Base-by-base conservation (phyloP, 1,140 invertebrate genomes). In the Homarus americanus region DNA sequence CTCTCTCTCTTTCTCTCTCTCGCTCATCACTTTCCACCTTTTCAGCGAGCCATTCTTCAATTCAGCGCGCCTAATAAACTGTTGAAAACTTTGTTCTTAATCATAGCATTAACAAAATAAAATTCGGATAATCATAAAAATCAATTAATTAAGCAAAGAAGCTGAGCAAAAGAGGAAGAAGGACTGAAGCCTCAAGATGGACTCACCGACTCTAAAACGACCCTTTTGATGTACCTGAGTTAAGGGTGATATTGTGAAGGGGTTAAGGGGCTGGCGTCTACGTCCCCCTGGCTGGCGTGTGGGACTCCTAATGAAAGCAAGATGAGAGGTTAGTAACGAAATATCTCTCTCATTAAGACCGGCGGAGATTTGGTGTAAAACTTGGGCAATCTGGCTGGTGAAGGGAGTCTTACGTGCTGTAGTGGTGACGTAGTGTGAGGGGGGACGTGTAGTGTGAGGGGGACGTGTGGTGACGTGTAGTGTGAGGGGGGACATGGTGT, bases 141-240 rank as follows among this genome's bases (percentile, higher is more conserved):
- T 93, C 92, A 93, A 93, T 93, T 93, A 93, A 93, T 93, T 93
- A 93, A 93, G 86, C 76, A 93, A 93, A 93, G 92, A 91, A 91
- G 92, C 66, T 76, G 85, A 72, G 82, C 36, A 75, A 63, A 41
- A 63, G 41, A 69, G 87, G 34, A 73, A 72, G 7, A 76, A 63
- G 38, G 84, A 72, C 82, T 15, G 80, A 86, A 82, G n/a, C 84
- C 41, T 17, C 49, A 4, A 32, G 40, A 32, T 12, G 38, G 28
- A 20, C 36, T 15, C 2, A 44, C 38, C 2, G 53, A 28, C 2
- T 12, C 58, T 24, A 32, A 24, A 72, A 36, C 34, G 32, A 82
- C 34, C 80, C 49, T 86, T n/a, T 20, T 79, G 44, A 28, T 15
- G 44, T n/a, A n/a, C 28, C 28, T 36, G 3, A 79, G 75, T 32